Base-by-base conservation (phyloP, 2,888 invertebrate species). In the Diloba caeruleocephala region DNA sequence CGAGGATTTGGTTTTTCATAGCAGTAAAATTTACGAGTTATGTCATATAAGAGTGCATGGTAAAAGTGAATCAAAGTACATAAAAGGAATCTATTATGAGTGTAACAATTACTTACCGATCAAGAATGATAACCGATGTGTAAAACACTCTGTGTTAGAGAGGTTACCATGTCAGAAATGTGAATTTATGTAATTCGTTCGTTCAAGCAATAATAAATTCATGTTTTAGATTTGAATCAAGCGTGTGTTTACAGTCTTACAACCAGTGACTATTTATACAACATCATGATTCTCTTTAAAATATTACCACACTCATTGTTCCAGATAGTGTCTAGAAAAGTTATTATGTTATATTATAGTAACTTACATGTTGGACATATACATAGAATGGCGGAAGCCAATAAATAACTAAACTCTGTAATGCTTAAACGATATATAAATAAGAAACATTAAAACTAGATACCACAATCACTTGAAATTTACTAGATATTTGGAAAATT, bases 271-370 rank as follows among this genome's bases (percentile, higher is more conserved):
- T 7, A 15, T 37, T 41, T 17, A 36, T 21, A 2, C 6, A 14
- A 15, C 13, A 43, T 41, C 25, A 50, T 32, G 17, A 37, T 41
- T 64, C 50, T 44, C 5, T 28, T 43, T 29, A 58, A 42, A 19
- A 25, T 31, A 59, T 45, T 15, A 8, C 58, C 36, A 43, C 17
- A 55, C 26, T 44, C 41, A 41, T 13, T 25, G 9, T 9, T 29
- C 37, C 29, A 13, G 48, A 60, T 50, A 50, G 15, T 39, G 41
- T 29, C 44, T 37, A 14, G 28, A 21, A 43, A 56, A 44, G 4
- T 37, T 65, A 65, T 38, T 1, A 8, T 29, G 13, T 28, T 12
- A 33, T 45, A 17, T 13, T 3, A 15, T 28, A 36, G 8, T 58
- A 46, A 41, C 14, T 63, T 8, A 7, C 21, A 6, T 34, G 29